A percentile compares a stretch with the other conserved stretches of the same genome.
phyloP scores from a whole-genome alignment of 2,113 vertebrate species.

The Hippopotamus amphibius region DNA sequence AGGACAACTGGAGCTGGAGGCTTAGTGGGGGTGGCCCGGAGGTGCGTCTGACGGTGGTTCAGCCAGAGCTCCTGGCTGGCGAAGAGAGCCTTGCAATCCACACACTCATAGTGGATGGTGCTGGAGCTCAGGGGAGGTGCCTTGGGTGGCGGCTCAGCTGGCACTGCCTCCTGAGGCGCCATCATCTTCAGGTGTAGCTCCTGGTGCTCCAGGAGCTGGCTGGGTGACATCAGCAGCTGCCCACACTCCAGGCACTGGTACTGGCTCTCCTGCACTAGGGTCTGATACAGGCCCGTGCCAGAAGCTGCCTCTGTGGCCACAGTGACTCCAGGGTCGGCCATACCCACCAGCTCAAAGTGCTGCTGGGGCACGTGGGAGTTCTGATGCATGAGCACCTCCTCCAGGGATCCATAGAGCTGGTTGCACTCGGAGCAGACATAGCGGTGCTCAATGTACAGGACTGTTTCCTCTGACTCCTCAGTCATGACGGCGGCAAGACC shows the following conservation, averaged over 20 bases:
- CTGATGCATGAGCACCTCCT: constrained; percentile 94
- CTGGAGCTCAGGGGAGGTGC: constrained; percentile 64
- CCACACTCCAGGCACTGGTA: constrained; percentile 87
- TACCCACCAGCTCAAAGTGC: constrained; percentile 81
- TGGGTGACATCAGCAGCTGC: constrained; percentile 83
- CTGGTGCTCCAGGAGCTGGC: constrained; percentile 84
- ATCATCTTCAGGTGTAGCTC: constrained; percentile 85
- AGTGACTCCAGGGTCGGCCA: constrained; percentile 79
- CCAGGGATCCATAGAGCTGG: constrained; percentile 92
- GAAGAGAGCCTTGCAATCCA: constrained; percentile 93
- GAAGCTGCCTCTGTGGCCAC: constrained; percentile 82
- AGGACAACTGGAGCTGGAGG: constrained; percentile 69
- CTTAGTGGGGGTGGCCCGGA: constrained; percentile 76
- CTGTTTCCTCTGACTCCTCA: constrained; percentile 81
- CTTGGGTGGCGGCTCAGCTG: constrained; percentile 51
- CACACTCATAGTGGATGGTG: constrained; percentile 90
- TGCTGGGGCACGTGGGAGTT: constrained; percentile 90
- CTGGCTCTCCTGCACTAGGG: constrained; percentile 82
- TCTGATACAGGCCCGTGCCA: constrained; percentile 81
- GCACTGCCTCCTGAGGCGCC: constrained; percentile 73
- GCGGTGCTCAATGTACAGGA: constrained; percentile 87
- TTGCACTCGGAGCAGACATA: constrained; percentile 97
- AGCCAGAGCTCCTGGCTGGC: constrained; percentile 91
- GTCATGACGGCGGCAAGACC: constrained; percentile 75
- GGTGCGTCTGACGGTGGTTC: constrained; percentile 89